Base-by-base conservation (phyloP, 2,888 invertebrate species). In the Apodemia duryi region DNA sequence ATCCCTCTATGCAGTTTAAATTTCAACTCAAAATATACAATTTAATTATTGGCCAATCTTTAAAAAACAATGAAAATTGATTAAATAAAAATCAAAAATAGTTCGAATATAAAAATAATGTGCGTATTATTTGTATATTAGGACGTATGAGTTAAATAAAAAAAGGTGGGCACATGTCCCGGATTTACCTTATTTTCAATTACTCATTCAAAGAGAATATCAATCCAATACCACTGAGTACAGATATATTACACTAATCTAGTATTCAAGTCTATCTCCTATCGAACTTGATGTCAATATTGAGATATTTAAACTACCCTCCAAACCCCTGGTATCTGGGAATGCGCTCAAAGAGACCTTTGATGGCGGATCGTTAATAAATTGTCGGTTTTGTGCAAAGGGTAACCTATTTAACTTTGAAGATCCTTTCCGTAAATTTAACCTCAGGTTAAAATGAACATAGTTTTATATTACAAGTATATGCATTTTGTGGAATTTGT, bases 301-400 rank as follows among this genome's bases (percentile, higher is more conserved):
- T 57, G 57, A 57, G 57, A 57, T 57, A 57, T 57, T 57, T 57
- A 57, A 57, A 57, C 57, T 57, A 57, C 57, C 57, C 57, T 13
- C 57, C 11, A 29, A 57, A 57, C 57, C 57, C 13, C 11, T 29
- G 28, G 32, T 57, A 57, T 57, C 29, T 13, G 32, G 57, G 28
- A 29, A 57, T 57, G 57, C 11, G 57, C 13, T 57, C 57, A 57
- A 57, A 57, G 57, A 57, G 57, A 57, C 57, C 57, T 57, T 57
- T 57, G 57, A 57, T 57, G 57, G 57, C 6, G 32, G 57, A 57
- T 57, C 32, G 57, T 32, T 57, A 57, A 57, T 57, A 57, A 57
- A 57, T 57, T 57, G 32, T 57, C 57, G 57, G 57, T 57, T 57
- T 57, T 13, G 29, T 57, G 13, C 57, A 57, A 57, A 57, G 57